Conservation (phyloP, 2,888 invertebrate genomes). For the Bursaphelenchus okinawaensis region DNA sequence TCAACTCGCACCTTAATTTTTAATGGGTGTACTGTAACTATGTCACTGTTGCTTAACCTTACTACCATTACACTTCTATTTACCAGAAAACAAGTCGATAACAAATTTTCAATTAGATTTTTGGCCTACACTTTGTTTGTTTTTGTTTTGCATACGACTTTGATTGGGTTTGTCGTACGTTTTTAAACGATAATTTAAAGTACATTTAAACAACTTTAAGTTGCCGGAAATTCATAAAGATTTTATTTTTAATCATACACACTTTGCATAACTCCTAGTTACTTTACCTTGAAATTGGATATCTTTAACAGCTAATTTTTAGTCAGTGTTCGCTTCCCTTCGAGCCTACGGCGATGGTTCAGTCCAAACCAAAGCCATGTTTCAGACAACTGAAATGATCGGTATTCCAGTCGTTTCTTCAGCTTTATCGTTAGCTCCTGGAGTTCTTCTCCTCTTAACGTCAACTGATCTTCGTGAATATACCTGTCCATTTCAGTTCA, state of each 20-base stretch:
- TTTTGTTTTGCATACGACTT: background rate
- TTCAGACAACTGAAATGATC: background rate
- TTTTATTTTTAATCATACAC: no score
- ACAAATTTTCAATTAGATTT: background rate
- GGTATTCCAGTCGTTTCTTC: background rate
- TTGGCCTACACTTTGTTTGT: background rate
- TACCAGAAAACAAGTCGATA: background rate
- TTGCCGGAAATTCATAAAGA: background rate
- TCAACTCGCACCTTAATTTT: background rate
- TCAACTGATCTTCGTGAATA: background rate
- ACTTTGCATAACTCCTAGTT: no score
- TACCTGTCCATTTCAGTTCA: no score
- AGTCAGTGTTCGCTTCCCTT: background rate
- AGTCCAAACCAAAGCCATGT: background rate
- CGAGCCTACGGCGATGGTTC: background rate
- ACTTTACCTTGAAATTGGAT: no score
- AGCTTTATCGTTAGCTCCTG: background rate
- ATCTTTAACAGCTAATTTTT: no score
- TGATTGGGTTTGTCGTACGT: background rate
- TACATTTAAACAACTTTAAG: background rate
- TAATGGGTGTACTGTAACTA: background rate
- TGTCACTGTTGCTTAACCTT: background rate
- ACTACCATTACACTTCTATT: background rate
- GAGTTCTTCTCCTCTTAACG: background rate
- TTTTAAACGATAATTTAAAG: background rate